A percentile compares a stretch with the other conserved stretches of the same genome.
Evolutionary conservation across 1,140 invertebrate species (phyloP).

Genomic region (Drosophila novamexicana): DNA sequence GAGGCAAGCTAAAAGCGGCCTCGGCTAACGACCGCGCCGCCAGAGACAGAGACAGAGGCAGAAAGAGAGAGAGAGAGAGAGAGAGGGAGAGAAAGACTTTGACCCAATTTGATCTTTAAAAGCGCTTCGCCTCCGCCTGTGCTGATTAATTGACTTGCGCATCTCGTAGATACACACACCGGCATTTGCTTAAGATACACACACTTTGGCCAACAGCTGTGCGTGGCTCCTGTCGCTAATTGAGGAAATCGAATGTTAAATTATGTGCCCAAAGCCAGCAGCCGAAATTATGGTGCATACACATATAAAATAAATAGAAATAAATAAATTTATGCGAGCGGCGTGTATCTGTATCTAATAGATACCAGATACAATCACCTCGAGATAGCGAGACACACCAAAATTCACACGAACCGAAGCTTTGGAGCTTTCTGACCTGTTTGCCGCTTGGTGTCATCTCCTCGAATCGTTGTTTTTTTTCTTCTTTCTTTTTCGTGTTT

Average conservation of each 20-base stretch:
- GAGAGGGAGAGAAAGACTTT: constrained; percentile 63
- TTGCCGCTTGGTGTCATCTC: constrained; percentile 44
- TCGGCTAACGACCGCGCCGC: constrained; percentile 46
- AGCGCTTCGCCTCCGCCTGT: constrained; percentile 45
- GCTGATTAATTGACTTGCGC: constrained; percentile 74
- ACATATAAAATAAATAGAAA: neutral
- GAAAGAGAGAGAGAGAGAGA: constrained; percentile 46
- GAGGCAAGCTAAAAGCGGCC: constrained; percentile 24
- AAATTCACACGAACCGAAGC: constrained; percentile 45
- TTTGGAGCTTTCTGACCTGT: constrained; percentile 18
- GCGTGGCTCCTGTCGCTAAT: constrained; percentile 61
- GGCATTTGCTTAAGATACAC: constrained; percentile 5
- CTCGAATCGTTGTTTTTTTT: constrained; percentile 15
- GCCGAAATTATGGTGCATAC: too few relatives aligned
- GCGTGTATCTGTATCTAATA: constrained; percentile 63
- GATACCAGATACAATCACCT: constrained; percentile 34
- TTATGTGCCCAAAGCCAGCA: constrained; percentile 51
- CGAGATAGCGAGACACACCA: constrained; percentile 19
- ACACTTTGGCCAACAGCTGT: constrained; percentile 16
- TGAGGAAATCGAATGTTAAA: constrained; percentile 79
- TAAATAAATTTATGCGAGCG: constrained; percentile 36
- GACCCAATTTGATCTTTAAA: constrained; percentile 55
- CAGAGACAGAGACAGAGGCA: too few relatives aligned
- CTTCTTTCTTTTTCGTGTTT: constrained; percentile 15
- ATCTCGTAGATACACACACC: constrained; percentile 49